Base-by-base conservation (phyloP, 2,888 invertebrate genomes). In the Bombyx huttoni region DNA sequence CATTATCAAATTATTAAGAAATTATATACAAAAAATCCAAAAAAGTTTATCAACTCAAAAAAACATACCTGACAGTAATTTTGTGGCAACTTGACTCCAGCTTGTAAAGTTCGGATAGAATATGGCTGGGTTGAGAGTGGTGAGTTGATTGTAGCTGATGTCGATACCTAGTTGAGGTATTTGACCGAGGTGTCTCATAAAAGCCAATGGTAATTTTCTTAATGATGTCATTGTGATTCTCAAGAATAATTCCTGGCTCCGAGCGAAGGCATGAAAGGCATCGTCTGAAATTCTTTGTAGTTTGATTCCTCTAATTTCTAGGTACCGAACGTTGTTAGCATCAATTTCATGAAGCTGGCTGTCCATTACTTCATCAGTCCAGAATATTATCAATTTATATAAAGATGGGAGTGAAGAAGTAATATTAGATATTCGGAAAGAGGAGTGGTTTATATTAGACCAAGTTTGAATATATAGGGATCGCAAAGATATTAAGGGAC, bases 41-140 rank as follows among this genome's bases (percentile, higher is more conserved):
- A 24, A 24, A 24, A 3, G 3, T 24, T 24, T 24, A 5, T 24
- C 24, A 24, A 40, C 12, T 40, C 3, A 10, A 12, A 40, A 40
- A 12, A 10, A 69, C 87, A 82, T 80, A 94, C 94, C 94, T 83
- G 94, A 92, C 53, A 96, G 92, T 73, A 96, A 90, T 70, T 95
- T 94, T 7, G 96, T 96, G 12, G 96, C 96, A 59, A 95, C 93
- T 60, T 93, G 92, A 78, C 96, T 96, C 96, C 96, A 96, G 64
- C 93, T 92, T 33, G 94, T 94, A 61, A 93, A 92, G 78, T 96
- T 96, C 34, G 94, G 94, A 78, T 96, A 96, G 75, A 97, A 94
- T 57, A 94, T 93, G 57, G 95, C 94, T 51, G 96, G 94, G 73
- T 94, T 94, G 58, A 97, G 89, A 54, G 93, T 92, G 45, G 92